phyloP scores from a whole-genome alignment of 1,140 invertebrate genomes.

The Bombus pyrosoma region DNA sequence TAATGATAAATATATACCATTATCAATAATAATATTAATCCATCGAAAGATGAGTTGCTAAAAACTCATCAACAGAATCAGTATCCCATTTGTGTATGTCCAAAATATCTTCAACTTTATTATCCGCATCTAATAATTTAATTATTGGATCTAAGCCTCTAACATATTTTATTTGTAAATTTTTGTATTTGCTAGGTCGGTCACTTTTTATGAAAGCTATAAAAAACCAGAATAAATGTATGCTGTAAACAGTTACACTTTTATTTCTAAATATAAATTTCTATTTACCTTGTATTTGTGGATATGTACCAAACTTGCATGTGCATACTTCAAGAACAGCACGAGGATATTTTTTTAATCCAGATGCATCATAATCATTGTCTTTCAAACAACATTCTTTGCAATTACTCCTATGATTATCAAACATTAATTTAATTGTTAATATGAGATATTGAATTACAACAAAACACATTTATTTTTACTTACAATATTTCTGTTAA shows the following conservation, averaged over 20 bases:
- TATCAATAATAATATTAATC: slow-evolving; percentile 66
- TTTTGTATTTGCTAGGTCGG: slow-evolving; percentile 92
- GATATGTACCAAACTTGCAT: slow-evolving; percentile 97
- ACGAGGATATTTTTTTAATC: slow-evolving; percentile 90
- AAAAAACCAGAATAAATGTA: slow-evolving; percentile 53
- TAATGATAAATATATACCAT: slow-evolving; percentile 21
- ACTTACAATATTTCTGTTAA: slow-evolving; percentile 86
- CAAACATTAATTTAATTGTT: not conserved
- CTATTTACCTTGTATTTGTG: slow-evolving; percentile 92
- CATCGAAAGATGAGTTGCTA: slow-evolving; percentile 90
- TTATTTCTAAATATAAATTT: not conserved
- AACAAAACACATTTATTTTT: not conserved
- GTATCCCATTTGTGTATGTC: slow-evolving; percentile 99
- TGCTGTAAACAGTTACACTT: not conserved
- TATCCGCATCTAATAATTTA: slow-evolving; percentile 92
- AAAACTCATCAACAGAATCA: slow-evolving; percentile 97
- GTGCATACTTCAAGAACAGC: slow-evolving; percentile 96
- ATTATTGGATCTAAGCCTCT: slow-evolving; percentile 96
- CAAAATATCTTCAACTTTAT: slow-evolving; percentile 91
- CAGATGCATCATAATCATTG: slow-evolving; percentile 86
- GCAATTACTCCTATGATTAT: slow-evolving; percentile 86
- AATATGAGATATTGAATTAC: not conserved
- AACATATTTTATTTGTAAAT: slow-evolving; percentile 94
- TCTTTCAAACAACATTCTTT: slow-evolving; percentile 87
- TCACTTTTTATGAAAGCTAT: slow-evolving; percentile 96